Conservation (phyloP, 1,140 invertebrate species). For the Ceratosolen fusciceps region DNA sequence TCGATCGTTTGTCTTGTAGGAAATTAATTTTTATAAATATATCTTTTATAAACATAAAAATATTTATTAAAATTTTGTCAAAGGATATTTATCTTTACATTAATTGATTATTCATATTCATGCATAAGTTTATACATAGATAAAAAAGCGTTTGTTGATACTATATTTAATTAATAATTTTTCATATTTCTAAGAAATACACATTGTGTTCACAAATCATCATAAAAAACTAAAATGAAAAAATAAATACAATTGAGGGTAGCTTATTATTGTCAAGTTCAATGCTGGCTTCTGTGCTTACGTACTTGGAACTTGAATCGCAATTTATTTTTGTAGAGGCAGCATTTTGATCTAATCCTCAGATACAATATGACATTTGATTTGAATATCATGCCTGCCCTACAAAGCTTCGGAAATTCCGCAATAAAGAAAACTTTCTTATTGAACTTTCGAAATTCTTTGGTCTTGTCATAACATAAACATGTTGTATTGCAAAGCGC, state of each 20-base stretch:
- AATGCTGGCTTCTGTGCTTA: neutral
- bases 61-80: no score
- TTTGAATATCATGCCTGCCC: constrained; percentile 10
- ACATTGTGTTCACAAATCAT: neutral
- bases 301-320: no score
- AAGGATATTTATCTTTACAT: no score
- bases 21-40: no score
- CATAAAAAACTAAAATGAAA: neutral
- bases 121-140: no score
- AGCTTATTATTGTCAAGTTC: neutral
- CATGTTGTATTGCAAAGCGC: neutral
- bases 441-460: neutral
- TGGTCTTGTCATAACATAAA: neutral
- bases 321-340: constrained; percentile 13
- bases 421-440: constrained; percentile 2
- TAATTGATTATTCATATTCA: no score
- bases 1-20: no score
- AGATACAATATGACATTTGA: constrained; percentile 18
- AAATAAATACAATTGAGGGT: neutral
- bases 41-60: no score
- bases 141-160: no score
- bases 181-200: no score
- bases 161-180: no score
- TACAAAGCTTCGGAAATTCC: neutral
- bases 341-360: neutral